These are phyloP conservation scores for Chrysina gloriosa DNA, from an alignment of 2,888 invertebrate species.

Conservation along the genomic window DNA sequence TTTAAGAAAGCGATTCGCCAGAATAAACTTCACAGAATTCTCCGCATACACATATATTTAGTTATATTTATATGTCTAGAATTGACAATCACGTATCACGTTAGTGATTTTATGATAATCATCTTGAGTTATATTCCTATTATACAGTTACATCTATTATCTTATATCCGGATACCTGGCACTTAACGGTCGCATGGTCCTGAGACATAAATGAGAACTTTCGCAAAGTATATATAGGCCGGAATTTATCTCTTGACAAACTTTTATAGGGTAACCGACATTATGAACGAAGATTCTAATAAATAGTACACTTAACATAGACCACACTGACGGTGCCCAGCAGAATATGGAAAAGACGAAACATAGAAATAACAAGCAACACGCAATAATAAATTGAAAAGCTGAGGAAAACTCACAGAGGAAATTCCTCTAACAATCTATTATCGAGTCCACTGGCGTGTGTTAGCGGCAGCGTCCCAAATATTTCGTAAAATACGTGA, in stretches of 20 bases:
- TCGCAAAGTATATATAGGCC: not conserved
- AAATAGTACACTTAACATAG: not conserved
- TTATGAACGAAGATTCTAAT: not conserved
- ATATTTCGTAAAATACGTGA: not conserved
- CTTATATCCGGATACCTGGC: constrained; percentile 8
- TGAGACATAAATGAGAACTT: not conserved
- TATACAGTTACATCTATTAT: constrained; percentile 1
- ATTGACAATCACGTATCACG: not conserved
- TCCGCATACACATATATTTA: not conserved
- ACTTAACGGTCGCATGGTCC: constrained; percentile 17
- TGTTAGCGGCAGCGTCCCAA: not conserved
- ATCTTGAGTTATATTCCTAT: constrained; percentile 7
- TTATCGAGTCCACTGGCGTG: constrained; percentile 2
- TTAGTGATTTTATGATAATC: constrained; percentile 4
- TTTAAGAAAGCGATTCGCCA: too few relatives aligned
- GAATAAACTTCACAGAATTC: not conserved
- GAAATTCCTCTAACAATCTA: constrained; percentile 24
- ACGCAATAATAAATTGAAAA: constrained; percentile 26
- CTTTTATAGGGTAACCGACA: not conserved
- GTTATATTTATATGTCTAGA: not conserved
- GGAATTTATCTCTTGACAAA: not conserved
- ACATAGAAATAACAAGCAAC: not conserved
- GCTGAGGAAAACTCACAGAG: not conserved
- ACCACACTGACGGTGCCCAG: not conserved
- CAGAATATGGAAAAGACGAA: not conserved